Base-by-base conservation (phyloP, 1,140 invertebrate species). In the Apis dorsata region DNA sequence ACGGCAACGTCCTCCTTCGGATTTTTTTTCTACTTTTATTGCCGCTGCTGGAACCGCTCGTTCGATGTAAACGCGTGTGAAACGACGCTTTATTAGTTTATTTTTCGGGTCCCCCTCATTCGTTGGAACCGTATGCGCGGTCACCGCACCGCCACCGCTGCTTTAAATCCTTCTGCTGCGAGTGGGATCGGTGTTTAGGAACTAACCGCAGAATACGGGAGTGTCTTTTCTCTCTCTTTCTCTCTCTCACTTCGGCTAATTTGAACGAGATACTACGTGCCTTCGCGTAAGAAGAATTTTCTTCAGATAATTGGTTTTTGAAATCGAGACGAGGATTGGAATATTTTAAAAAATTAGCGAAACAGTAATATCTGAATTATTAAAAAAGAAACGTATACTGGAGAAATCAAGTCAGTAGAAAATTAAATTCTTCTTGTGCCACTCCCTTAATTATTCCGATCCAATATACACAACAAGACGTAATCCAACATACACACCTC, bases 21-120 rank as follows among this genome's bases (percentile, higher is more conserved):
- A 65, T 24, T 28, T 72, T 65, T 75, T 62, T 83, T 88, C 87
- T 77, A 88, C 60, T 88, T 88, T 88, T 88, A 88, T 85, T 88
- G 63, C 87, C 83, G 66, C 78, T 34, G 21, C 63, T 74, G 55
- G 59, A 63, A 57, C 57, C n/a, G 60, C 34, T 55, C 59, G 51
- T 86, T 80, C 86, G 44, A 55, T 79, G 86, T 88, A 88, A 88
- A 88, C 86, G 69, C 83, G 86, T 88, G 87, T 85, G 84, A 88
- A 87, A 85, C 77, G 86, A 28, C 77, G 82, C 79, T 90, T 88
- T 90, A 88, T 90, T 87, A 55, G 89, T 90, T 90, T 90, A 90
- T 90, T 90, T 90, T 87, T 68, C 84, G 73, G 70, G 73, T 44
- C 66, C 73, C 60, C 68, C 34, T 24, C 34, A n/a, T 44, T 80